A percentile compares a stretch with the other conserved stretches of the same genome.
Conservation (phyloP, 1,140 invertebrate genomes). For the Eubasilissa regina region DNA sequence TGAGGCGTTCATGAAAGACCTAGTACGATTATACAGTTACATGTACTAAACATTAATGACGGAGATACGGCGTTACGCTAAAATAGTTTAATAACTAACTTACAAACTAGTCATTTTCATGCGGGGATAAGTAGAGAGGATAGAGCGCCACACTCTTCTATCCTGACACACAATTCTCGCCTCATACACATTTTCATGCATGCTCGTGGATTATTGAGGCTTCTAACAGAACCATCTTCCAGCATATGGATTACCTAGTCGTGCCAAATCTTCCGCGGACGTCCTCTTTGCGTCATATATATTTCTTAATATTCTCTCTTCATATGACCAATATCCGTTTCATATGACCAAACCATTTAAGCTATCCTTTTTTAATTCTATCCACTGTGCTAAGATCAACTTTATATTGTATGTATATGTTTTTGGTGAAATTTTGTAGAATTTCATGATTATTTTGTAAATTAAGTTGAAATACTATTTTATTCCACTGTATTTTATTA, state of each 20-base stretch:
- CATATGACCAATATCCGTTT: not conserved
- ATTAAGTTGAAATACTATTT: no score
- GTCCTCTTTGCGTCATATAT: not conserved
- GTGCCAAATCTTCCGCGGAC: not conserved
- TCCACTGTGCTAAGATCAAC: not conserved
- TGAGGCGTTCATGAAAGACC: no score
- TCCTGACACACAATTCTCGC: not conserved
- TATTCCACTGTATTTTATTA: no score
- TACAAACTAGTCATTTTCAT: no score
- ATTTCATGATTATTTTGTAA: no score
- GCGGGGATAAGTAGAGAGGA: not conserved
- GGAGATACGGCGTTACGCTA: no score
- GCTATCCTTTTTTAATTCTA: not conserved
- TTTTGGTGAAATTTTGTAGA: no score
- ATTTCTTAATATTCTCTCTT: not conserved
- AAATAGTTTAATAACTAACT: no score
- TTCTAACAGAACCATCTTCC: no score
- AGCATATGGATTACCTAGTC: not conserved
- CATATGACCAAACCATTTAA: not conserved
- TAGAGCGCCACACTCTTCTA: not conserved
- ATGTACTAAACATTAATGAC: no score
- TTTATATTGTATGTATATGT: no score
- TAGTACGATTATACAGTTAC: no score
- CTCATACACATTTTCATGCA: not conserved
- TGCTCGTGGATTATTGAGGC: not conserved